phyloP scores from a whole-genome alignment of 2,888 invertebrate genomes.

The Incurvaria masculella region DNA sequence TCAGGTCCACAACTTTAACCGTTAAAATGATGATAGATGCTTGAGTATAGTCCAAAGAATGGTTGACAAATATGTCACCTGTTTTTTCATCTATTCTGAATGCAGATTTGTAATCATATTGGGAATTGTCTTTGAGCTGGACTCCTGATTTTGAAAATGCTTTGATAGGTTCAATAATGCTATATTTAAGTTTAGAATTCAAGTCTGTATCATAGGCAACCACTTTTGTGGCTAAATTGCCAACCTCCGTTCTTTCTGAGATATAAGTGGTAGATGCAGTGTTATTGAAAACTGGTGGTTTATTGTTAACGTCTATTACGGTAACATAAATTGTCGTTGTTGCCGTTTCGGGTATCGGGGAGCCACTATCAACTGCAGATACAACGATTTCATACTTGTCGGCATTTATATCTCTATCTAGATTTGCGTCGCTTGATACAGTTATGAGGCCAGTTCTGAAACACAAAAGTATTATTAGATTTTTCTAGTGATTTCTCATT shows the following conservation, averaged over 20 bases:
- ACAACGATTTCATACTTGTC: constrained; percentile 69
- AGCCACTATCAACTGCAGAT: constrained; percentile 72
- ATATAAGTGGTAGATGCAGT: constrained; percentile 66
- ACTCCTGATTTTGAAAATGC: constrained; percentile 76
- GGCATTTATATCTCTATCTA: constrained; percentile 66
- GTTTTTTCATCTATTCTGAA: constrained; percentile 68
- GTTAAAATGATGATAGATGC: constrained; percentile 73
- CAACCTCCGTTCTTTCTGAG: constrained; percentile 64
- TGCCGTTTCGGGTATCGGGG: constrained; percentile 73
- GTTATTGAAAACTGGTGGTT: constrained; percentile 71
- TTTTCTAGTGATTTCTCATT: constrained; percentile 8
- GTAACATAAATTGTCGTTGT: constrained; percentile 71
- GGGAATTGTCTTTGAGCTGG: constrained; percentile 57
- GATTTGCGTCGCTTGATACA: constrained; percentile 67
- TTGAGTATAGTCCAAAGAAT: constrained; percentile 66
- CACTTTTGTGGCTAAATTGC: constrained; percentile 61
- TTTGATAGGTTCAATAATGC: constrained; percentile 62
- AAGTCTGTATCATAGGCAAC: constrained; percentile 69
- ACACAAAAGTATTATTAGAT: constrained; percentile 11
- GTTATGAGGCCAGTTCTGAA: constrained; percentile 65
- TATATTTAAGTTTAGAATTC: constrained; percentile 65
- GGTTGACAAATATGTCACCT: constrained; percentile 67
- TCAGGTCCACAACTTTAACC: constrained; percentile 65
- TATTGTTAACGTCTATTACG: constrained; percentile 76
- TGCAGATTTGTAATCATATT: constrained; percentile 62